These are phyloP conservation scores for Pseudorectes ferrugineus DNA, from an alignment of 2,113 vertebrate genomes.

Conservation along the genomic window DNA sequence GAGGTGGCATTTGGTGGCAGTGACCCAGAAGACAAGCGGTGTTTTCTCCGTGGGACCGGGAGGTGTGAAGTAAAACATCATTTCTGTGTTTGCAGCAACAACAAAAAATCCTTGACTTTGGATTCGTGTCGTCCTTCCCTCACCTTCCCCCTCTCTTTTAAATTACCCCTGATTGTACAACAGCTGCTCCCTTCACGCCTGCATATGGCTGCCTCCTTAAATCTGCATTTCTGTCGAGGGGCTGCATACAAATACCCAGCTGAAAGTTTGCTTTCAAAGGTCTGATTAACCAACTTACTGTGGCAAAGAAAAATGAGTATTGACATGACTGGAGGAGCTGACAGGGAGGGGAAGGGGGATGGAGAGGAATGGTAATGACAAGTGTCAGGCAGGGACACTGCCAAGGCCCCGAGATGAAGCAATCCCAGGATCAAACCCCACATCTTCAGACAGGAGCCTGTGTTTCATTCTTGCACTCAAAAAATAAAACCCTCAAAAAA, in stretches of 20 bases:
- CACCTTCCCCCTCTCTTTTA: constrained; percentile 58
- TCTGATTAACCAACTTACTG: not conserved
- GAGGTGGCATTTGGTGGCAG: not conserved
- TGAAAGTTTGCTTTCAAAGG: constrained; percentile 43
- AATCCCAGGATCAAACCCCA: not conserved
- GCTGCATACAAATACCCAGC: constrained; percentile 56
- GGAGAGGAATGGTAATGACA: not conserved
- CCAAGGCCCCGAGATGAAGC: not conserved
- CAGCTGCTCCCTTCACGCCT: constrained; percentile 62
- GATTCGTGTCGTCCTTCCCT: constrained; percentile 43
- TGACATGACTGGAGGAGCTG: not conserved
- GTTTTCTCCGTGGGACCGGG: not conserved
- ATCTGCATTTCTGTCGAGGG: constrained; percentile 52
- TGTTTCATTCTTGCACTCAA: not conserved
- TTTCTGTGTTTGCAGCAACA: not conserved
- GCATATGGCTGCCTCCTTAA: constrained; percentile 55
- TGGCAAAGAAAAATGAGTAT: not conserved
- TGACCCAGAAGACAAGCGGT: not conserved
- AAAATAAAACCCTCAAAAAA: not conserved
- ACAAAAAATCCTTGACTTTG: not conserved
- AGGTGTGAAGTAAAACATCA: constrained; percentile 17
- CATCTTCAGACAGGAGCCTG: not conserved
- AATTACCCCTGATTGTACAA: constrained; percentile 59
- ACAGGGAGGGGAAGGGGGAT: not conserved
- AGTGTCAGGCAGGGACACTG: not conserved